A percentile compares a stretch with the other conserved stretches of the same genome.
phyloP scores from a whole-genome alignment of 2,113 vertebrate species.

The Ahaetulla prasina region DNA sequence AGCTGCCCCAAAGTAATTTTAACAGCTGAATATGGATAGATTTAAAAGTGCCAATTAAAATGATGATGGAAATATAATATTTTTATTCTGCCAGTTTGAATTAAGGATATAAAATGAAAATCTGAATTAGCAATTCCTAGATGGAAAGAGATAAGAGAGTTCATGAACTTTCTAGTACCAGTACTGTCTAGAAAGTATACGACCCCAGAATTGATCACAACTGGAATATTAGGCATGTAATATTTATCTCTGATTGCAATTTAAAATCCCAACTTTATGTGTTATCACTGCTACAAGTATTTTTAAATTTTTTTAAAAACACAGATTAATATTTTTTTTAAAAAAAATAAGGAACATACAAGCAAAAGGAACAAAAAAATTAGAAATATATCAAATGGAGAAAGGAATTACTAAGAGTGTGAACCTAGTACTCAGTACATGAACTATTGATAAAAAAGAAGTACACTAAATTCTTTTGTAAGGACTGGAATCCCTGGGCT shows the following conservation, averaged over 20 bases:
- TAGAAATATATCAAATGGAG: neutral
- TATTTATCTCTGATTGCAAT: neutral
- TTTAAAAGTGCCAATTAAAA: neutral
- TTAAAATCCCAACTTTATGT: neutral
- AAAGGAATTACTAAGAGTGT: neutral
- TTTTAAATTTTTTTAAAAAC: too few species aligned
- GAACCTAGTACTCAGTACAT: neutral
- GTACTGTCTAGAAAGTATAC: neutral
- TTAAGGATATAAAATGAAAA: neutral
- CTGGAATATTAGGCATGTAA: neutral
- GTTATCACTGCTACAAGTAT: neutral
- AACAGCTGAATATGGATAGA: neutral
- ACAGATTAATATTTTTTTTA: too few species aligned
- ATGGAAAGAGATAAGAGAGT: neutral
- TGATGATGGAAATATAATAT: neutral
- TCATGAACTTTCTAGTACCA: neutral
- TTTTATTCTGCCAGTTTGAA: neutral
- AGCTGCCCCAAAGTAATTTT: neutral
- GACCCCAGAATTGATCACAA: neutral
- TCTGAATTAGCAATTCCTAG: neutral
- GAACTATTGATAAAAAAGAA: neutral
- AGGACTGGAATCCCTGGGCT: neutral
- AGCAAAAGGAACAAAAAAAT: neutral
- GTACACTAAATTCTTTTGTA: neutral
- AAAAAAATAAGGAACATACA: neutral